Conservation (phyloP, 1,140 invertebrate genomes). For the Pseudomyrmex sp. region DNA sequence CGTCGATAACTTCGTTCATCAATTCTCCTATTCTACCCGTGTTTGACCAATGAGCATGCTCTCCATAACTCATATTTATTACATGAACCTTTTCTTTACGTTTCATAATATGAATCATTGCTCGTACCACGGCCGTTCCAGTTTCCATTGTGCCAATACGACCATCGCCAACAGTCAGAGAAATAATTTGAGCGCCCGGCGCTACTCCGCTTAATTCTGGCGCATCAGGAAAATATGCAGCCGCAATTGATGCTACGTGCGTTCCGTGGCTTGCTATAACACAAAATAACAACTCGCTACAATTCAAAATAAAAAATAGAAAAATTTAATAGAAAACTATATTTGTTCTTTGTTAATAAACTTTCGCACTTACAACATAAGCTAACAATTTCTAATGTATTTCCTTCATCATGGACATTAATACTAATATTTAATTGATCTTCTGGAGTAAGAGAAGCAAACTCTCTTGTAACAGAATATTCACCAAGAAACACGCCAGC, state of each 20-base stretch:
- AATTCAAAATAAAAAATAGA: slow-evolving; percentile 56
- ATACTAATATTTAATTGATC: slow-evolving; percentile 96
- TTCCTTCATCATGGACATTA: slow-evolving; percentile 97
- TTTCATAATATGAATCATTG: slow-evolving; percentile 95
- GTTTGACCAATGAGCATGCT: slow-evolving; percentile 95
- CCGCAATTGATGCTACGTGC: slow-evolving; percentile 98
- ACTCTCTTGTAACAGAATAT: slow-evolving; percentile 93
- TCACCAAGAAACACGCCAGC: slow-evolving; percentile 92
- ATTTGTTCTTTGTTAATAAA: background rate
- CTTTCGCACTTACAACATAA: slow-evolving; percentile 92
- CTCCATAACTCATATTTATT: slow-evolving; percentile 99
- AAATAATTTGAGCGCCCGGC: slow-evolving; percentile 98
- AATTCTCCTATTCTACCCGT: slow-evolving; percentile 94
- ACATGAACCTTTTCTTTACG: slow-evolving; percentile 90
- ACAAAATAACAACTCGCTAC: slow-evolving; percentile 87
- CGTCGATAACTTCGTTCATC: slow-evolving; percentile 96
- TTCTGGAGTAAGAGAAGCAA: slow-evolving; percentile 89
- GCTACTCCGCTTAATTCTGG: slow-evolving; percentile 97
- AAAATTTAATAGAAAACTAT: slow-evolving; percentile 24
- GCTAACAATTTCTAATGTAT: slow-evolving; percentile 96
- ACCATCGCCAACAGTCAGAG: slow-evolving; percentile 96
- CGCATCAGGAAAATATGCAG: slow-evolving; percentile 95
- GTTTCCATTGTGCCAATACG: slow-evolving; percentile 98
- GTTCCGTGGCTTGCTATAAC: slow-evolving; percentile 95
- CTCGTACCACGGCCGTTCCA: slow-evolving; percentile 94